Conservation (phyloP, 2,797 vertebrate species). For the Danionella dracula region DNA sequence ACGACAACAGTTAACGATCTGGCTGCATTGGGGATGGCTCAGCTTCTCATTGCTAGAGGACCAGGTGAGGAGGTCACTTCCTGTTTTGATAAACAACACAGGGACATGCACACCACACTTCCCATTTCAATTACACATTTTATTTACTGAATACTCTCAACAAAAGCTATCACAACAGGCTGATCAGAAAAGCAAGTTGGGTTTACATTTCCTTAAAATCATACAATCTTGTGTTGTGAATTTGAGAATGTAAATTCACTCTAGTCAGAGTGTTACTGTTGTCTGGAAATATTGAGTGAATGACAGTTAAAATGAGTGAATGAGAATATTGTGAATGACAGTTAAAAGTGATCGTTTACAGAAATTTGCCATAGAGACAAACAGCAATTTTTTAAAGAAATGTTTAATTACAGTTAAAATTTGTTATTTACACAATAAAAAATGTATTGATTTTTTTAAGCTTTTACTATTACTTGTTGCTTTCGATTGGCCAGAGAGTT, state of each 20-base stretch:
- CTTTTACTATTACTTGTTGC: too few species aligned
- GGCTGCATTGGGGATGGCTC: slow-evolving; percentile 21
- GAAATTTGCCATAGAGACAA: too few species aligned
- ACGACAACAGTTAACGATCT: slow-evolving; percentile 43
- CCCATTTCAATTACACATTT: background rate
- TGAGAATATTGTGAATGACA: too few species aligned
- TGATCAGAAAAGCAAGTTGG: background rate
- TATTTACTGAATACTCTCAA: background rate
- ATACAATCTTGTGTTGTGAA: background rate
- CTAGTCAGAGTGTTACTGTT: background rate
- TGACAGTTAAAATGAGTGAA: too few species aligned
- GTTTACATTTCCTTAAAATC: background rate
- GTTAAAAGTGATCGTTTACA: too few species aligned
- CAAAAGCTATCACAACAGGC: background rate
- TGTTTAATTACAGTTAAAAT: too few species aligned
- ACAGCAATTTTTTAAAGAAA: too few species aligned
- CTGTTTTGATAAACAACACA: background rate
- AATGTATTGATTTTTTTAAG: too few species aligned
- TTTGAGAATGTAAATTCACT: background rate
- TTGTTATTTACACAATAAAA: too few species aligned
- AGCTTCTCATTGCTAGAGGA: slow-evolving; percentile 35
- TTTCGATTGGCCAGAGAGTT: too few species aligned
- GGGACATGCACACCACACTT: background rate
- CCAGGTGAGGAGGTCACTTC: slow-evolving; percentile 49
- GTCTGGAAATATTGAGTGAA: too few species aligned